A percentile compares a stretch with the other conserved stretches of the same genome.
These are phyloP conservation scores for Dyspetes luteomarginatus DNA, from an alignment of 2,888 invertebrate genomes.

Conservation along the genomic window DNA sequence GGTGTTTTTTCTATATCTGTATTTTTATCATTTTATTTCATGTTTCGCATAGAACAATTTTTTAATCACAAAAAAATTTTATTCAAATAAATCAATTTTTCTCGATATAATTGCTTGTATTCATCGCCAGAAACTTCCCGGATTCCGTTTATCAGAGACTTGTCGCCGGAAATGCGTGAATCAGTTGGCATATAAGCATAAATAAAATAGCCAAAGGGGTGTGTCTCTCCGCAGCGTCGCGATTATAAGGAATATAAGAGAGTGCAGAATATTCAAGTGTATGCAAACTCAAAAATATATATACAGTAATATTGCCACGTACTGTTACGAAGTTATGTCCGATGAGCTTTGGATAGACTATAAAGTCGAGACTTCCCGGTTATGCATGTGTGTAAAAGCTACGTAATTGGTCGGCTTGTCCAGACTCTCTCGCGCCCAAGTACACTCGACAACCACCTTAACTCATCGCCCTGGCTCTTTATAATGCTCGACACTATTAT, in stretches of 20 bases:
- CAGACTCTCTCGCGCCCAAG: slow-evolving; percentile 53
- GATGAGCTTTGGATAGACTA: slow-evolving; percentile 16
- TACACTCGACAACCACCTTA: slow-evolving; percentile 55
- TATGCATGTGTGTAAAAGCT: slow-evolving; percentile 39
- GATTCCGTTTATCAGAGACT: slow-evolving; percentile 10
- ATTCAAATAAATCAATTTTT: neutral
- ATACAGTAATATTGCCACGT: slow-evolving; percentile 11
- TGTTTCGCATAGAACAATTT: too few species aligned
- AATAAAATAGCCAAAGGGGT: slow-evolving; percentile 17
- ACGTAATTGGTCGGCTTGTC: slow-evolving; percentile 61
- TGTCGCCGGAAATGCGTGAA: slow-evolving; percentile 24
- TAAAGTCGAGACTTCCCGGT: slow-evolving; percentile 52
- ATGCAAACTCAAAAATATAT: neutral
- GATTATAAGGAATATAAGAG: slow-evolving; percentile 11
- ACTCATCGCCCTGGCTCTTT: slow-evolving; percentile 53
- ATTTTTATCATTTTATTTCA: too few species aligned
- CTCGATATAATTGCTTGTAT: neutral
- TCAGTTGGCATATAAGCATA: neutral
- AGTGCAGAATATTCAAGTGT: too few species aligned
- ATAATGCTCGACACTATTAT: slow-evolving; percentile 60
- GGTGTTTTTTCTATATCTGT: too few species aligned
- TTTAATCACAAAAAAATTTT: neutral
- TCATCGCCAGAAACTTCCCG: neutral
- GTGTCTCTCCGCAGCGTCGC: slow-evolving; percentile 35
- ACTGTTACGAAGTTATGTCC: slow-evolving; percentile 38